These are phyloP conservation scores for Typhlomys cinereus DNA, from an alignment of 2,113 vertebrate species.

Conservation along the genomic window DNA sequence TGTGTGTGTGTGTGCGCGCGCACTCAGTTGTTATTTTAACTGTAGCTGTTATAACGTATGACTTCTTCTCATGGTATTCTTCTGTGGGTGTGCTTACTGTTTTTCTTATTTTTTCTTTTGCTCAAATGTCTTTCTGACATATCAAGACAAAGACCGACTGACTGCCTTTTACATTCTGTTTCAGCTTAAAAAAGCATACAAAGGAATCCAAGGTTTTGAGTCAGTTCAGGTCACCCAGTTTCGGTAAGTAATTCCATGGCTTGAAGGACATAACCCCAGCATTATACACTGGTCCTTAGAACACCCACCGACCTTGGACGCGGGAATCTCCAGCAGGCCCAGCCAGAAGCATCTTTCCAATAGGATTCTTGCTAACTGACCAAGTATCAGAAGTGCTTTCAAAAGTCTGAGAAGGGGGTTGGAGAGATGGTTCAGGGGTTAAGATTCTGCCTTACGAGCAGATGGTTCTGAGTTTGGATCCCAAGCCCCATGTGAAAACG, in stretches of 20 bases:
- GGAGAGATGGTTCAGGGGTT: background rate
- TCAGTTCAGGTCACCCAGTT: constrained; percentile 72
- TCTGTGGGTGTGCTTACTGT: background rate
- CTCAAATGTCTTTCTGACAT: background rate
- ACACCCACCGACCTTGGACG: background rate
- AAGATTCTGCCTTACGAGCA: background rate
- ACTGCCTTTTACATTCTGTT: constrained; percentile 41
- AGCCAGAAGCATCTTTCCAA: background rate
- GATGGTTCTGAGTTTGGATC: background rate
- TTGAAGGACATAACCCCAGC: background rate
- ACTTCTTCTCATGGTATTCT: background rate
- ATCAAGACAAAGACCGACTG: constrained; percentile 20
- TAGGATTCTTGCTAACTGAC: background rate
- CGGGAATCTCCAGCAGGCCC: background rate
- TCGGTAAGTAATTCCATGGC: constrained; percentile 70
- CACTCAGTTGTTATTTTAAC: background rate
- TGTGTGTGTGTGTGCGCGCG: no score
- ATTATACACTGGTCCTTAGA: background rate
- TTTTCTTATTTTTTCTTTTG: background rate
- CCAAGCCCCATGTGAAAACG: no score
- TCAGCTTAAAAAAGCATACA: constrained; percentile 71
- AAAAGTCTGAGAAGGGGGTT: background rate
- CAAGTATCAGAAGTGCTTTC: background rate
- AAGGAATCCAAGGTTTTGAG: constrained; percentile 70
- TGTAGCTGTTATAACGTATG: background rate